Evolutionary conservation across 1,140 invertebrate genomes (phyloP).

Genomic region (Battus philenor): DNA sequence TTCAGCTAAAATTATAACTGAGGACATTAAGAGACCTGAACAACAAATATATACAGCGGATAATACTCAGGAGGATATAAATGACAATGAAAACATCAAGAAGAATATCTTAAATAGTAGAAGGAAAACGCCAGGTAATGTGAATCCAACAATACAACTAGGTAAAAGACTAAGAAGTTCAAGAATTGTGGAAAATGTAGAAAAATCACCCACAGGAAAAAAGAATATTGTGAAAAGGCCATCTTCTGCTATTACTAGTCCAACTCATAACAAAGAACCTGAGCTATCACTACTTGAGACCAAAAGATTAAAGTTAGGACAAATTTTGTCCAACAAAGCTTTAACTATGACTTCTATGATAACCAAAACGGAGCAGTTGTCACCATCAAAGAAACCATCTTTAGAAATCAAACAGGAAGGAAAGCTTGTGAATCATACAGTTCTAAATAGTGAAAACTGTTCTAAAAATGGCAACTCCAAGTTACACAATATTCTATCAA

Average conservation of each 20-base stretch:
- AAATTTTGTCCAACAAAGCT: slow-evolving; percentile 59
- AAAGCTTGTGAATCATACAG: slow-evolving; percentile 45
- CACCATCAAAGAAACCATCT: slow-evolving; percentile 33
- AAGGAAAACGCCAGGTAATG: slow-evolving; percentile 37
- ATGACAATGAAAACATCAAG: slow-evolving; percentile 40
- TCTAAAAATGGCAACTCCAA: slow-evolving; percentile 72
- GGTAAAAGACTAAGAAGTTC: slow-evolving; percentile 66
- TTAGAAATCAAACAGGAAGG: slow-evolving; percentile 41
- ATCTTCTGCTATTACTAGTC: slow-evolving; percentile 36
- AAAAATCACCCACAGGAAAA: slow-evolving; percentile 36
- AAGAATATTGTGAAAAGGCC: slow-evolving; percentile 49
- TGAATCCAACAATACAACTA: slow-evolving; percentile 30
- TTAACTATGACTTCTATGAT: slow-evolving; percentile 51
- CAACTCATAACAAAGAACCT: slow-evolving; percentile 43
- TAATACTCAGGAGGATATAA: slow-evolving; percentile 37
- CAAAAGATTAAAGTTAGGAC: slow-evolving; percentile 67
- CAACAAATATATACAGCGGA: slow-evolving; percentile 30
- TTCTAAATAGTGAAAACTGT: slow-evolving; percentile 65
- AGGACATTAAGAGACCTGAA: slow-evolving; percentile 51
- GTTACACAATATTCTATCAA: slow-evolving; percentile 66
- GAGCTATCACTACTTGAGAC: slow-evolving; percentile 54
- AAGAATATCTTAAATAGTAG: slow-evolving; percentile 43
- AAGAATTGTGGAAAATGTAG: slow-evolving; percentile 47
- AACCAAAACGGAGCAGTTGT: slow-evolving; percentile 33
- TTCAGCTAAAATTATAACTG: slow-evolving; percentile 71